Conservation (phyloP, 1,140 invertebrate species). For the Lamellibrachia luymesi region DNA sequence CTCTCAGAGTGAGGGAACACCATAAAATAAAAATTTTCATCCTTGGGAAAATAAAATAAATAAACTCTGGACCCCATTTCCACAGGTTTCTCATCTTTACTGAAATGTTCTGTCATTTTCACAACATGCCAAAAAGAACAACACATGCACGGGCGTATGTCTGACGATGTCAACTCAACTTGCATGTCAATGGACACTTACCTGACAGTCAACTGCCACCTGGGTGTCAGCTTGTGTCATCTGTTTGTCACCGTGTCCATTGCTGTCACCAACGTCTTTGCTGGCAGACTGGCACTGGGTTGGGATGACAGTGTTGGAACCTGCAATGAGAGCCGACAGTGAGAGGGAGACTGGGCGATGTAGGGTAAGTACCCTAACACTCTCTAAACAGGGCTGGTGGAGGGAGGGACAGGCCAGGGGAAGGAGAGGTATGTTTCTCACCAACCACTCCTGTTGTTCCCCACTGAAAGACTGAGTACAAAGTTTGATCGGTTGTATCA, state of each 20-base stretch:
- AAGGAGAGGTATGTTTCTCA: neutral
- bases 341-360: neutral
- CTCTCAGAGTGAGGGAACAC: too few relatives aligned
- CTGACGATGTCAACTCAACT: neutral
- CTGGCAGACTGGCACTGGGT: neutral
- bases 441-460: neutral
- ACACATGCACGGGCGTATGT: neutral
- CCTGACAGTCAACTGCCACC: neutral
- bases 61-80: too few relatives aligned
- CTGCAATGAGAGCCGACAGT: neutral
- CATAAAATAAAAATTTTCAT: too few relatives aligned
- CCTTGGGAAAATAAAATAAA: too few relatives aligned
- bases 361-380: neutral
- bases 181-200: neutral
- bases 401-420: neutral
- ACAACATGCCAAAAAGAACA: neutral
- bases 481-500: too few relatives aligned
- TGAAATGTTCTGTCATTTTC: neutral
- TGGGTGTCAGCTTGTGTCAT: neutral
- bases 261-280: neutral
- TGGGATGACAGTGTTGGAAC: neutral
- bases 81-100: neutral
- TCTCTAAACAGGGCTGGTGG: neutral
- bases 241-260: neutral
- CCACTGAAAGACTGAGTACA: too few relatives aligned